Base-by-base conservation (phyloP, 2,113 vertebrate species). In the Patagioenas fasciata region DNA sequence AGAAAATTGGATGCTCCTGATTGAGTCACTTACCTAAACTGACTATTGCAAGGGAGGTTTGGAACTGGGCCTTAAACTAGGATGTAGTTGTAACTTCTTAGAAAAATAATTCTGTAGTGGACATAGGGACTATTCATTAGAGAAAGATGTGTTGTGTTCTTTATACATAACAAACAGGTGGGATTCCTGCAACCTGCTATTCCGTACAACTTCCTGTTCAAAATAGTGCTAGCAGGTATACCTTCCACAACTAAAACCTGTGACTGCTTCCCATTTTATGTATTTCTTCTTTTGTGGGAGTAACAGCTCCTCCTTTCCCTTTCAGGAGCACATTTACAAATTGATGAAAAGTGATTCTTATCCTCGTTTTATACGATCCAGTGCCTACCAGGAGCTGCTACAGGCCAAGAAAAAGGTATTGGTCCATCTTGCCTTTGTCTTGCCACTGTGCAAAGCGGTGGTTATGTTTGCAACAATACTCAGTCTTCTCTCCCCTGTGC, bases 281-380 rank as follows among this genome's bases (percentile, higher is more conserved):
- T 4, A 4, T 10, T 17, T 66, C 71, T 29, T 78, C 48, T 88
- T 53, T 69, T 21, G 3, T n/a, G 48, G 34, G 69, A 81, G 10
- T 96, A 75, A 96, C 21, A 69, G 26, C 32, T 67, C 24, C n/a
- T 85, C 34, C 73, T 47, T 96, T 92, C 19, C 95, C 77, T 96
- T 97, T 72, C 97, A 99, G 99, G 99, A 99, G 98, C 99, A 99
- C 96, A 99, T 99, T 98, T 99, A 99, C 98, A 99, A 99, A 97
- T 96, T 99, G 98, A 99, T 99, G 99, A 99, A 99, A 98, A 99
- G 99, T 97, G 99, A 99, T 97, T 99, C 99, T 81, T 99, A 99
- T 92, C 99, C 99, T 94, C 99, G 99, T 97, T 99, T 99, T 98
- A 99, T 99, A 98, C 99, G 99, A 98, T 99, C 99, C 98, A 99